Evolutionary conservation across 2,888 invertebrate genomes (phyloP).

Genomic region (Sarcophaga subvicina): DNA sequence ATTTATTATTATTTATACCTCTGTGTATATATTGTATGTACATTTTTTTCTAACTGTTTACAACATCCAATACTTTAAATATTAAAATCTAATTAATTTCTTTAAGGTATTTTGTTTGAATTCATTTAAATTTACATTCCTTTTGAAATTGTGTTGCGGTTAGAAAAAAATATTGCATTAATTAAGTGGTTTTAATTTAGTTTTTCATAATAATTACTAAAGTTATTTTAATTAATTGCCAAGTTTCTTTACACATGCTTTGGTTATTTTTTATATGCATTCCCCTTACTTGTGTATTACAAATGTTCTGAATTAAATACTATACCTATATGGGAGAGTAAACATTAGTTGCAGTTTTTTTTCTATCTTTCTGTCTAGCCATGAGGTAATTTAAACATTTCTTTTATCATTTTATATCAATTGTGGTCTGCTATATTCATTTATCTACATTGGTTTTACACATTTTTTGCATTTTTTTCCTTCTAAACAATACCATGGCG

Average conservation of each 20-base stretch:
- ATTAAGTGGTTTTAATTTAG: slow-evolving; percentile 19
- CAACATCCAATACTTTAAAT: background rate
- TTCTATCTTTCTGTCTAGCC: slow-evolving; percentile 16
- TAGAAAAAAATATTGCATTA: background rate
- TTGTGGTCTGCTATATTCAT: slow-evolving; percentile 15
- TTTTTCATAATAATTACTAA: background rate
- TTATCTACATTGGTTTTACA: slow-evolving; percentile 22
- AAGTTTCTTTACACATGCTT: background rate
- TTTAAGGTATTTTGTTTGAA: slow-evolving; percentile 11
- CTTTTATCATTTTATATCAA: slow-evolving; percentile 5
- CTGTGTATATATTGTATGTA: too few relatives aligned
- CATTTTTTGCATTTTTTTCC: slow-evolving; percentile 9
- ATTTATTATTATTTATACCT: too few relatives aligned
- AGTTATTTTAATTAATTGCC: slow-evolving; percentile 1
- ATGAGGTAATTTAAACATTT: slow-evolving; percentile 40
- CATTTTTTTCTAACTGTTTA: too few relatives aligned
- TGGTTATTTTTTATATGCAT: background rate
- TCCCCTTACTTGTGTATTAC: background rate
- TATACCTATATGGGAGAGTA: background rate
- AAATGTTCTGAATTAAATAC: slow-evolving; percentile 1
- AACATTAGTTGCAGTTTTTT: background rate
- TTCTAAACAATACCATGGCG: slow-evolving; percentile 6
- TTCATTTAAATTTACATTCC: background rate
- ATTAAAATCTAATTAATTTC: slow-evolving; percentile 25
- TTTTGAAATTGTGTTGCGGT: background rate